A percentile compares a stretch with the other conserved stretches of the same genome.
Evolutionary conservation across 2,797 vertebrate genomes (phyloP).

Genomic region (Otolemur crassicaudatus): DNA sequence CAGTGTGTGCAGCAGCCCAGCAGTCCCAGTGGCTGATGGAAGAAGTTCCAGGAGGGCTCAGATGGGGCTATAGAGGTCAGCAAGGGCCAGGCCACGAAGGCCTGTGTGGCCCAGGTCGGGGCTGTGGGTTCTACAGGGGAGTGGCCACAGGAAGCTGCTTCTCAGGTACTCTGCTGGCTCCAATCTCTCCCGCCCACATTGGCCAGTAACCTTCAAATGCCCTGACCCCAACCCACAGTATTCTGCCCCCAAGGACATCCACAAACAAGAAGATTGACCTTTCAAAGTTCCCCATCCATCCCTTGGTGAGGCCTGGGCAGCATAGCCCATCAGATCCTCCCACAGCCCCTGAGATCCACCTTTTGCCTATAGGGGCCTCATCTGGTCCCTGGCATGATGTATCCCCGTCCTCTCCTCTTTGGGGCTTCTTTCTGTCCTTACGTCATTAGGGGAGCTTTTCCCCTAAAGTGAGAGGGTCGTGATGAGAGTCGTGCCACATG

Average conservation of each 20-base stretch:
- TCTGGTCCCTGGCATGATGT: fast-evolving
- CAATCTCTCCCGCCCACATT: not conserved
- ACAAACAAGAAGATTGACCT: fast-evolving
- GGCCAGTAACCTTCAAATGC: not conserved
- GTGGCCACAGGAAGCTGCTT: fast-evolving
- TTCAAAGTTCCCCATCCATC: not conserved
- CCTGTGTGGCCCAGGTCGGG: not conserved
- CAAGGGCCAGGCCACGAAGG: not conserved
- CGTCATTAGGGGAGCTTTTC: no score
- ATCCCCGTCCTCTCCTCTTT: not conserved
- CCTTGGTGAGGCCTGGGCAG: no score
- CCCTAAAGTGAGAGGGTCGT: not conserved
- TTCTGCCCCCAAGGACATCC: not conserved
- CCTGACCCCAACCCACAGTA: no score
- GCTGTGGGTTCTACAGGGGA: not conserved
- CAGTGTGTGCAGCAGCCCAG: not conserved
- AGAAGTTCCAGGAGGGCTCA: not conserved
- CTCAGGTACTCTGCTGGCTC: not conserved
- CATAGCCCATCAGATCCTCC: not conserved
- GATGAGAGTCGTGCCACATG: no score
- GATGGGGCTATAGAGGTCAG: no score
- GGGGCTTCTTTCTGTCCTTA: not conserved
- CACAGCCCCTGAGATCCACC: fast-evolving
- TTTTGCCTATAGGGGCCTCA: not conserved
- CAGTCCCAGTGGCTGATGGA: fast-evolving